phyloP scores from a whole-genome alignment of 1,140 invertebrate genomes.

The Babylonia areolata region DNA sequence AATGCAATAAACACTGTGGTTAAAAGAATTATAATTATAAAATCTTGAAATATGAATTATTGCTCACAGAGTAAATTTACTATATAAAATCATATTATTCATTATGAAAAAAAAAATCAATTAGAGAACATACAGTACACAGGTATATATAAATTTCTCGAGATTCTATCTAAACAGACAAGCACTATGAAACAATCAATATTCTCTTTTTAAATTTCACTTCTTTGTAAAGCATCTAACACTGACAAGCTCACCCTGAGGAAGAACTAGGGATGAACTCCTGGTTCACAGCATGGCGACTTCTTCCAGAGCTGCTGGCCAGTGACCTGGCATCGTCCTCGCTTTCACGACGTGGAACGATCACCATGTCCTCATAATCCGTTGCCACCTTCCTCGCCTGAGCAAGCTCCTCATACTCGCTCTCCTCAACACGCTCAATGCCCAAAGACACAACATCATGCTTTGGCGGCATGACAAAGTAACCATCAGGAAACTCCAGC shows the following conservation, averaged over 20 bases:
- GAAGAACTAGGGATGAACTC: neutral
- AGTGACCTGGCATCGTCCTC: constrained; percentile 7
- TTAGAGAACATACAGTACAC: too few species aligned
- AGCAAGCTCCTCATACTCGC: constrained; percentile 39
- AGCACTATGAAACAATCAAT: too few species aligned
- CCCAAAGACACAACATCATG: neutral
- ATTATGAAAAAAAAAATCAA: too few species aligned
- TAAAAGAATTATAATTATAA: too few species aligned
- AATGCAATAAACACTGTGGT: too few species aligned
- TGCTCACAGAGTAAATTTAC: too few species aligned
- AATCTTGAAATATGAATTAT: too few species aligned
- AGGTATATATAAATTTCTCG: too few species aligned
- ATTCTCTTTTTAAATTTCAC: too few species aligned
- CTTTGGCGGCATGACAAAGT: constrained; percentile 37
- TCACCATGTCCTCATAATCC: constrained; percentile 44
- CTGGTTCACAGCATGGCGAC: neutral
- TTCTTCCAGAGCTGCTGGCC: constrained; percentile 12
- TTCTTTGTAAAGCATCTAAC: too few species aligned
- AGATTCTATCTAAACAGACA: too few species aligned
- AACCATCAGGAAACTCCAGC: constrained; percentile 41
- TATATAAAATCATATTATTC: too few species aligned
- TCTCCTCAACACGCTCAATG: constrained; percentile 38
- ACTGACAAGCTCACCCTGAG: neutral
- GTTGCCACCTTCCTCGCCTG: constrained; percentile 23
- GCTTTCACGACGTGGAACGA: neutral